A percentile compares a stretch with the other conserved stretches of the same genome.
These are phyloP conservation scores for Nasalis larvatus DNA, from an alignment of 2,113 vertebrate species.

Conservation along the genomic window DNA sequence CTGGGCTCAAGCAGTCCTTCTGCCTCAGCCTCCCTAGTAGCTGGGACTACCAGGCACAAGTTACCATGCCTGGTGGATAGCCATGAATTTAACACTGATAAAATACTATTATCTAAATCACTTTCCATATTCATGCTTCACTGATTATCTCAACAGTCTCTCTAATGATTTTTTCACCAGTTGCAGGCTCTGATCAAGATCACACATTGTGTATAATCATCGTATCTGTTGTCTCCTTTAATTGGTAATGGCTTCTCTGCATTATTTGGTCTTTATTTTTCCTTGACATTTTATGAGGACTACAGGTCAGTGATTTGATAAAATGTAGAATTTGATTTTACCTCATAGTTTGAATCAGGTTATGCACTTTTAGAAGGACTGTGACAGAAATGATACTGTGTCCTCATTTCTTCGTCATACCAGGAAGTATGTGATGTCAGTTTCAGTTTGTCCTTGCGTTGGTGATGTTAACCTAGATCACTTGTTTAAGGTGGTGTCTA, in stretches of 20 bases:
- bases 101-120: background rate
- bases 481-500: background rate
- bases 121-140: background rate
- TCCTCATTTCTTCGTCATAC: background rate
- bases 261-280: background rate
- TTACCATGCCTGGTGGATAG: background rate
- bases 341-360: background rate
- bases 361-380: background rate
- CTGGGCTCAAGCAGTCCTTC: too few species aligned
- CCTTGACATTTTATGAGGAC: background rate
- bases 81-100: background rate
- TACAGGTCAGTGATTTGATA: background rate
- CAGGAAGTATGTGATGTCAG: background rate
- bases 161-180: background rate
- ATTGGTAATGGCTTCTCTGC: background rate
- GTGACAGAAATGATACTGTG: background rate
- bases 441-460: background rate
- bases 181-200: background rate
- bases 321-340: background rate
- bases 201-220: background rate
- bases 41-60: too few species aligned
- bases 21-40: too few species aligned
- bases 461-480: background rate
- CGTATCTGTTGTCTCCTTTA: background rate
- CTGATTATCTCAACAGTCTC: background rate